Conservation (phyloP, 2,888 invertebrate genomes). For the Anticlea derivata region DNA sequence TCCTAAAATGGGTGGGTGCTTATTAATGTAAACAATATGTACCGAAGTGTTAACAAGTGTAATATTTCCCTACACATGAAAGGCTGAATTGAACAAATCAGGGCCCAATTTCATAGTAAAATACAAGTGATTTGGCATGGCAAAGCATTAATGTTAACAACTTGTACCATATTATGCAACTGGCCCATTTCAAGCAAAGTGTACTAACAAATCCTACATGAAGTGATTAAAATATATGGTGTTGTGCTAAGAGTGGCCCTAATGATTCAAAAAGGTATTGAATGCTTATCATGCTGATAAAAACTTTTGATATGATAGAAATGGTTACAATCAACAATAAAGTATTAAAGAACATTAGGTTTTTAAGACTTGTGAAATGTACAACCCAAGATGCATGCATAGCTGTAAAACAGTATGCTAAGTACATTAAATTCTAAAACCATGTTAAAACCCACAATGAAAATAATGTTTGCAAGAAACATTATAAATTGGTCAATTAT, state of each 20-base stretch:
- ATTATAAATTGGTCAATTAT: slow-evolving; percentile 46
- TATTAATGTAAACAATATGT: no score
- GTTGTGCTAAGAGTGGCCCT: no score
- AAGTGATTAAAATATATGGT: no score
- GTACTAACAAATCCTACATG: no score
- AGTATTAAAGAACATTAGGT: not conserved
- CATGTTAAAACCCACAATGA: slow-evolving; percentile 35
- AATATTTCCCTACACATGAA: no score
- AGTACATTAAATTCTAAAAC: slow-evolving; percentile 27
- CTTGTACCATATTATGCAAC: not conserved
- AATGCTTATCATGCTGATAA: slow-evolving; percentile 20
- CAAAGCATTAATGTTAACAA: not conserved
- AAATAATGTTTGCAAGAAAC: slow-evolving; percentile 34
- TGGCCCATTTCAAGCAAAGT: not conserved
- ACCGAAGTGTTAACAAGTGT: no score
- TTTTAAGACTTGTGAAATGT: not conserved
- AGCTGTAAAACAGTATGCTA: slow-evolving; percentile 1
- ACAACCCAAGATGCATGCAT: not conserved
- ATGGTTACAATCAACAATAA: not conserved
- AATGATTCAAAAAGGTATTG: not conserved
- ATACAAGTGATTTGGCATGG: not conserved
- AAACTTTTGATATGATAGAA: slow-evolving; percentile 3
- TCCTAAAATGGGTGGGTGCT: no score
- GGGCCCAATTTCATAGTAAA: no score
- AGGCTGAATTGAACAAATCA: no score